Conservation (phyloP, 2,113 vertebrate species). For the Chauna torquata region DNA sequence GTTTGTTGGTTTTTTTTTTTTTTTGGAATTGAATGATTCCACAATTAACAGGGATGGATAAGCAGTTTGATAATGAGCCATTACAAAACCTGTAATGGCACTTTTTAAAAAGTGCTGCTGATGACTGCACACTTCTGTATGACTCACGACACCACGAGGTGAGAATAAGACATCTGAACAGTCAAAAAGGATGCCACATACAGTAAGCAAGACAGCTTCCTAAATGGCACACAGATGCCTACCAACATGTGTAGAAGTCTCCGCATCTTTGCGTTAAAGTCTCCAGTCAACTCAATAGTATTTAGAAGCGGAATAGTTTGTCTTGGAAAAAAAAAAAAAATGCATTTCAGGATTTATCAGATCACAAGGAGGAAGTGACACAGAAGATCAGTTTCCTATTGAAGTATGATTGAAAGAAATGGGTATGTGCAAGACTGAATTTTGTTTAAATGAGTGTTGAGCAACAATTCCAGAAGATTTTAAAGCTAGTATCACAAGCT, state of each 20-base stretch:
- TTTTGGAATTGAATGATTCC: neutral
- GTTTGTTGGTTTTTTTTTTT: no score
- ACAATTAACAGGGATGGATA: neutral
- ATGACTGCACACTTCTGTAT: neutral
- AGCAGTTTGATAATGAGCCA: neutral
- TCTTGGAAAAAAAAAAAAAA: neutral
- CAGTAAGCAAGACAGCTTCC: neutral
- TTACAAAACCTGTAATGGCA: neutral
- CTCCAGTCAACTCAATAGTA: neutral
- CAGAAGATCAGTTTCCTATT: neutral
- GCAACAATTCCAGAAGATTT: neutral
- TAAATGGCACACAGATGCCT: neutral
- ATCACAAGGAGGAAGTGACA: neutral
- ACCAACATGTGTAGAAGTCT: neutral
- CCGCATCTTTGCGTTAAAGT: neutral
- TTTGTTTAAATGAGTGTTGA: neutral
- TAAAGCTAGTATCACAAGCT: neutral
- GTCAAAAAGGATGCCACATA: neutral
- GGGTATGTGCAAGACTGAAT: neutral
- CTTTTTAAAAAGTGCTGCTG: neutral
- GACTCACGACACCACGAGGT: neutral
- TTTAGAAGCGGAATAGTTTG: neutral
- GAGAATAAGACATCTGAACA: neutral
- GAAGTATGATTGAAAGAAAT: neutral
- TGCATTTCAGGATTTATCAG: neutral